Evolutionary conservation across 1,140 invertebrate species (phyloP).

Genomic region (Polyergus mexicanus): DNA sequence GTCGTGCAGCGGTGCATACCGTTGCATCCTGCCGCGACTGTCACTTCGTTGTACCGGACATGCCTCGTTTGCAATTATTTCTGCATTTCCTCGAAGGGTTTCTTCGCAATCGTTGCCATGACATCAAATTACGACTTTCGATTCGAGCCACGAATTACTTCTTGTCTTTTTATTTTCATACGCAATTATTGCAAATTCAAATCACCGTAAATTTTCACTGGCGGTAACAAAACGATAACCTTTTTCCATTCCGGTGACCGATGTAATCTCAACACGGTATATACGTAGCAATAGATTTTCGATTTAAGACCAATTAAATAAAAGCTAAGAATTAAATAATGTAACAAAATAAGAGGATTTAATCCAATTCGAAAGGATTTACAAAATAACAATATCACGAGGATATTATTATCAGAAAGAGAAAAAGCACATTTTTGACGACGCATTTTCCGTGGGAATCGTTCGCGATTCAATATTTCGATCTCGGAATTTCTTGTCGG

Average conservation of each 20-base stretch:
- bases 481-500: slow-evolving; percentile 10
- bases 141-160: not conserved
- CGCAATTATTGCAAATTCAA: slow-evolving; percentile 1
- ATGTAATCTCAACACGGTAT: not conserved
- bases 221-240: not conserved
- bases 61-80: slow-evolving; percentile 76
- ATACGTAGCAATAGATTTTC: not conserved
- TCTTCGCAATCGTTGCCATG: slow-evolving; percentile 21
- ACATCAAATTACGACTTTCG: slow-evolving; percentile 26
- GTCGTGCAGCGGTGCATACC: slow-evolving; percentile 71
- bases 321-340: not conserved
- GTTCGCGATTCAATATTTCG: not conserved
- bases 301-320: not conserved
- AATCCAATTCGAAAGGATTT: not conserved
- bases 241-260: not conserved
- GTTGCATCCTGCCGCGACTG: slow-evolving; percentile 67
- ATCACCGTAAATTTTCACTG: not conserved
- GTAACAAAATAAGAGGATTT: not conserved
- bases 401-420: not conserved
- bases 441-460: not conserved
- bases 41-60: slow-evolving; percentile 70
- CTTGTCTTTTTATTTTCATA: not conserved
- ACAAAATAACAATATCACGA: not conserved
- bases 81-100: slow-evolving; percentile 68
- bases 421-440: not conserved